Conservation (phyloP, 2,888 invertebrate genomes). For the Xylota segnis region DNA sequence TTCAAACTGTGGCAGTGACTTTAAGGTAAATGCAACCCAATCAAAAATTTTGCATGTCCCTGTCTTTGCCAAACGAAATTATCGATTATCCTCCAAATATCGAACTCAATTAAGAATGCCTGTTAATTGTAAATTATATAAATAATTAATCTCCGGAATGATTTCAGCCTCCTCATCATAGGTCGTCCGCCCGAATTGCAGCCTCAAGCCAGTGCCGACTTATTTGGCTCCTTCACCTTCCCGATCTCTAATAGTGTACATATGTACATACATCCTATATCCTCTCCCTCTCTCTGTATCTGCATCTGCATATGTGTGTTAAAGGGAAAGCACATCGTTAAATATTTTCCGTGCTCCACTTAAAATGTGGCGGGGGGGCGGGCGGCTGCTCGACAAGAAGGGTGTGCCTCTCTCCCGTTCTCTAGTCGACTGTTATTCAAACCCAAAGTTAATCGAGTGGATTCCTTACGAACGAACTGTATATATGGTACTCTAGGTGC, state of each 20-base stretch:
- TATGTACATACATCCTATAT: slow-evolving; percentile 11
- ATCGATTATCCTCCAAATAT: neutral
- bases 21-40: too few species aligned
- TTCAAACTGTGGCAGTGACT: too few species aligned
- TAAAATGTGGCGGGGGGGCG: slow-evolving; percentile 29
- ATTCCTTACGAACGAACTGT: slow-evolving; percentile 51
- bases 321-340: slow-evolving; percentile 59
- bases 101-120: slow-evolving; percentile 1
- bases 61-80: neutral
- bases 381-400: neutral
- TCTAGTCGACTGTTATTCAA: slow-evolving; percentile 51
- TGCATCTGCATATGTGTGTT: slow-evolving; percentile 13
- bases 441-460: slow-evolving; percentile 62
- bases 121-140: slow-evolving; percentile 7
- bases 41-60: too few species aligned
- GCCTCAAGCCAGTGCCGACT: neutral
- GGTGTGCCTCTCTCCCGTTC: slow-evolving; percentile 25
- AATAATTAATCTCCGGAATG: slow-evolving; percentile 37
- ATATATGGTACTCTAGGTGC: slow-evolving; percentile 10
- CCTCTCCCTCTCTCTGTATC: neutral
- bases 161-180: slow-evolving; percentile 36
- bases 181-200: slow-evolving; percentile 5
- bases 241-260: slow-evolving; percentile 7
- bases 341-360: slow-evolving; percentile 68
- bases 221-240: slow-evolving; percentile 25